phyloP scores from a whole-genome alignment of 2,888 invertebrate genomes.

The Pristionchus fissidentatus region DNA sequence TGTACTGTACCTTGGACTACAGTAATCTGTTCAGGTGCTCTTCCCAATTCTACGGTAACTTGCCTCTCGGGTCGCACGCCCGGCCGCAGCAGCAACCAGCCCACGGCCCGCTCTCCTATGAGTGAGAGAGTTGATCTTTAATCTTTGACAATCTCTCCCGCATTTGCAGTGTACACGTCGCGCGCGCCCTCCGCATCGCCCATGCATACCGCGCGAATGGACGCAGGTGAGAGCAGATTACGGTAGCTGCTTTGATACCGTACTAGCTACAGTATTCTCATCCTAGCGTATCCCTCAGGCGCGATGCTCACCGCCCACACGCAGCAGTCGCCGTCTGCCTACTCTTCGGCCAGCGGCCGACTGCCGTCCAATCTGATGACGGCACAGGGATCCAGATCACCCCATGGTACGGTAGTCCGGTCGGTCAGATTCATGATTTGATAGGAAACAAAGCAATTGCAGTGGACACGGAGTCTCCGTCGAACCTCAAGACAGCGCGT shows the following conservation, averaged over 20 bases:
- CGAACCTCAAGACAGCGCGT: not conserved
- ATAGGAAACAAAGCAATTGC: not conserved
- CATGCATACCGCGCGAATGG: conserved; percentile 15
- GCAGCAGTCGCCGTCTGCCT: not conserved
- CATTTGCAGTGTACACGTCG: conserved; percentile 1
- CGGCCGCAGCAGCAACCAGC: not conserved
- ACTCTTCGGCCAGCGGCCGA: not conserved
- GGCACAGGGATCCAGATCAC: not conserved
- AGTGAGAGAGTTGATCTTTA: conserved; percentile 20
- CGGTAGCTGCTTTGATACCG: not conserved
- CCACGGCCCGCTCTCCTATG: not conserved
- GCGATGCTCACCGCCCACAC: not conserved
- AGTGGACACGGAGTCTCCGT: conserved; percentile 14
- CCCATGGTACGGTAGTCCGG: conserved; percentile 32
- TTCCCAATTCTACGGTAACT: not conserved
- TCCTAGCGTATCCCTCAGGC: not conserved
- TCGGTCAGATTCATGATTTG: not conserved
- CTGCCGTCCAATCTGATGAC: not conserved
- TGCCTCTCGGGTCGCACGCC: not conserved
- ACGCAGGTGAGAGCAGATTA: not conserved
- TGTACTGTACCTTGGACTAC: no score
- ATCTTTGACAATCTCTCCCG: not conserved
- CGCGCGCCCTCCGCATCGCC: not conserved
- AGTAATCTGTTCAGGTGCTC: not conserved
- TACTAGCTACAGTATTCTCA: not conserved